Evolutionary conservation across 2,797 vertebrate genomes (phyloP).

Genomic region (Argya squamiceps): DNA sequence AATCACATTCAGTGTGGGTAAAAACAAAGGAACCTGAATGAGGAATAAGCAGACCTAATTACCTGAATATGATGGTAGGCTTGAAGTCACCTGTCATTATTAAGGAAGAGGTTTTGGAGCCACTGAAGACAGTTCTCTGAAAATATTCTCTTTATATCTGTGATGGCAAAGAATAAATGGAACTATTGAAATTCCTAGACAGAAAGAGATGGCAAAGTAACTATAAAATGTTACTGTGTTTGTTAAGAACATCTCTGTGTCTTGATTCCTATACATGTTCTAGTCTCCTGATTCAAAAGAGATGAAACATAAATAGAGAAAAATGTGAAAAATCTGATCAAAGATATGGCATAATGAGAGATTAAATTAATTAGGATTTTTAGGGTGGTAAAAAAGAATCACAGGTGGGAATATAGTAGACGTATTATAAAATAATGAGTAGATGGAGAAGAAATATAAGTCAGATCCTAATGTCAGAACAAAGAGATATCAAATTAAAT

Average conservation of each 20-base stretch:
- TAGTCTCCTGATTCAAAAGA: background rate
- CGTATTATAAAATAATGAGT: background rate
- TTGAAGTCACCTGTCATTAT: background rate
- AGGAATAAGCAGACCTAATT: background rate
- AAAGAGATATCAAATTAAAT: background rate
- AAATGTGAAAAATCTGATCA: background rate
- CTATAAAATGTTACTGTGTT: background rate
- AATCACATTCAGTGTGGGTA: background rate
- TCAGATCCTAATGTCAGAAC: background rate
- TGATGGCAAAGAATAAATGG: background rate
- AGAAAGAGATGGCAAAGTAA: background rate
- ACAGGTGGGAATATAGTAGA: background rate
- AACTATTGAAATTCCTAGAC: background rate
- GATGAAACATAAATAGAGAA: background rate
- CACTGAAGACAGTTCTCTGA: background rate
- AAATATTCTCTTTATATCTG: background rate
- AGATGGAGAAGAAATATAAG: background rate
- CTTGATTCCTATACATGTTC: background rate
- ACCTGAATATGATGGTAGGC: background rate
- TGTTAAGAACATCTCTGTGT: background rate
- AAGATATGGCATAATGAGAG: background rate
- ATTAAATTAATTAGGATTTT: background rate
- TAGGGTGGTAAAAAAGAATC: background rate
- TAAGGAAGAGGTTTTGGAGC: background rate
- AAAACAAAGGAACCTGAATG: background rate